phyloP scores from a whole-genome alignment of 1,140 invertebrate genomes.

The Medauroidea extradentata region DNA sequence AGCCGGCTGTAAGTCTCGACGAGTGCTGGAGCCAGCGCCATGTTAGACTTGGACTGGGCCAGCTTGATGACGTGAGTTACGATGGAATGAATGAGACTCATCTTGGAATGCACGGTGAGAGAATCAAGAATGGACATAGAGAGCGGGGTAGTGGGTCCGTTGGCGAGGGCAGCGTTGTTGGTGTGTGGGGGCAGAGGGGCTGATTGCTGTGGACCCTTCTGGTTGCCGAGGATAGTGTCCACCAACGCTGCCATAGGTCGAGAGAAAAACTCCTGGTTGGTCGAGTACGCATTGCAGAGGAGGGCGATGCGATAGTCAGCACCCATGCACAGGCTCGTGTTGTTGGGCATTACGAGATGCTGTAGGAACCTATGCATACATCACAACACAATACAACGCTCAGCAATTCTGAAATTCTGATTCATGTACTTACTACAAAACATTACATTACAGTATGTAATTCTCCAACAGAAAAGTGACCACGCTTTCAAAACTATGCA shows the following conservation, averaged over 20 bases:
- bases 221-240: conserved; percentile 79
- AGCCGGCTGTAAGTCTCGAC: conserved; percentile 93
- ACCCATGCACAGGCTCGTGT: conserved; percentile 59
- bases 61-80: conserved; percentile 84
- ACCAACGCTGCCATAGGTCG: conserved; percentile 84
- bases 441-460: no score
- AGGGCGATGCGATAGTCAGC: conserved; percentile 86
- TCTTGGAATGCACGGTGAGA: conserved; percentile 94
- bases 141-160: conserved; percentile 73
- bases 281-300: conserved; percentile 92
- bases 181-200: conserved; percentile 44
- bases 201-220: conserved; percentile 49
- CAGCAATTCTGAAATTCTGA: no score
- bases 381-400: no score
- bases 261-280: conserved; percentile 78
- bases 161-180: conserved; percentile 46
- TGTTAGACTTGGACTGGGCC: conserved; percentile 77
- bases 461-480: no score
- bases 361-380: conserved; percentile 62
- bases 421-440: background rate
- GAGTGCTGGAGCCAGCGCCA: conserved; percentile 81
- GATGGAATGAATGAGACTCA: conserved; percentile 95
- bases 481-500: no score
- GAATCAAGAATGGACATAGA: conserved; percentile 92
- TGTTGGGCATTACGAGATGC: conserved; percentile 69